Evolutionary conservation across 2,113 vertebrate genomes (phyloP).

Genomic region (Lycaon pictus): DNA sequence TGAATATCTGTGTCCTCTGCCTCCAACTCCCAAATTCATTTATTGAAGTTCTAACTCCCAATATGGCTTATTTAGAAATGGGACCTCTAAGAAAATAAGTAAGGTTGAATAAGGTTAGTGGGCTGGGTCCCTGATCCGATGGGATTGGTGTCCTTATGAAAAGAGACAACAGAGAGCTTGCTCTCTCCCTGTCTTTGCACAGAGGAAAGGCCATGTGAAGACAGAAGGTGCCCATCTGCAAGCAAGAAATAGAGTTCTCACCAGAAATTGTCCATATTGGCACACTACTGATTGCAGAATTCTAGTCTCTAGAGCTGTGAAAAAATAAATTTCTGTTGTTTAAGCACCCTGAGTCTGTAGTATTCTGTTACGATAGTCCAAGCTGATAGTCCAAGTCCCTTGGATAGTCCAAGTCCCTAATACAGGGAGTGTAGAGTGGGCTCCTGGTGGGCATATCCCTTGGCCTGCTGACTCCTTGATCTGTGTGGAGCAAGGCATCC

Average conservation of each 20-base stretch:
- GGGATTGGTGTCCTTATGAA: not conserved
- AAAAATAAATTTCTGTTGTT: not conserved
- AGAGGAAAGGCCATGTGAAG: not conserved
- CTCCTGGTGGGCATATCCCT: not conserved
- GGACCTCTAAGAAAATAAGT: not conserved
- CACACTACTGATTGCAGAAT: not conserved
- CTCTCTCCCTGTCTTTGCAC: not conserved
- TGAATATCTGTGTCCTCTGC: not conserved
- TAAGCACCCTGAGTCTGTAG: not conserved
- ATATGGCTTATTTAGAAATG: not conserved
- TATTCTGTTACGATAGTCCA: not conserved
- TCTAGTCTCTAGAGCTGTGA: not conserved
- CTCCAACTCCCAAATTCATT: not conserved
- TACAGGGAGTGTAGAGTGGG: too few species aligned
- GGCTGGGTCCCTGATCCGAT: not conserved
- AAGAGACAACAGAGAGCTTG: not conserved
- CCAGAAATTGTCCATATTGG: not conserved
- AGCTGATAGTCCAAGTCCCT: not conserved
- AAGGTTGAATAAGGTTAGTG: not conserved
- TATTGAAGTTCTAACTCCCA: not conserved
- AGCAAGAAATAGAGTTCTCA: not conserved
- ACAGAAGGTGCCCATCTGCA: not conserved
- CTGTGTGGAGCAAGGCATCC: not conserved
- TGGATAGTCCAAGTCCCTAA: not conserved
- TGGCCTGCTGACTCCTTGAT: not conserved